Conservation (phyloP, 1,140 invertebrate species). For the Globodera rostochiensis region DNA sequence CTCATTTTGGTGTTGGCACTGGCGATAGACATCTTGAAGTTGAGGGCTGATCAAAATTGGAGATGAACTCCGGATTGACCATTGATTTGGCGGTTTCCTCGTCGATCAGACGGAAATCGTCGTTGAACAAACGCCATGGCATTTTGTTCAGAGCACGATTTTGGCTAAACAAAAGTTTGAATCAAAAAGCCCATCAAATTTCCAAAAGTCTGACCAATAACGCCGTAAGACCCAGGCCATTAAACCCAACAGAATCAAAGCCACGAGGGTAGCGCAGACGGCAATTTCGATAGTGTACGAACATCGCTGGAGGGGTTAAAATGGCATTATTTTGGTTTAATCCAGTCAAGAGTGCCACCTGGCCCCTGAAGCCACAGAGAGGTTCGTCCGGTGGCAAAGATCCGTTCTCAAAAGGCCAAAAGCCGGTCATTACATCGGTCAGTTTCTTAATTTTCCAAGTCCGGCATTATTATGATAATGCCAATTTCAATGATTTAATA, state of each 20-base stretch:
- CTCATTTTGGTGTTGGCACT: constrained; percentile 61
- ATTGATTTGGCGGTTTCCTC: constrained; percentile 61
- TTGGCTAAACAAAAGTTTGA: constrained; percentile 48
- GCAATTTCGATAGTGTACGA: constrained; percentile 59
- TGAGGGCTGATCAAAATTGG: not conserved
- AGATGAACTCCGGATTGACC: constrained; percentile 33
- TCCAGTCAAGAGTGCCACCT: not conserved
- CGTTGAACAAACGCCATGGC: constrained; percentile 62
- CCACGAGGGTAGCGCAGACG: constrained; percentile 45
- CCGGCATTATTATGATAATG: no score
- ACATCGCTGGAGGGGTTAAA: constrained; percentile 43
- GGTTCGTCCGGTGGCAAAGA: constrained; percentile 60
- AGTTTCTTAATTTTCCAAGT: constrained; percentile 47
- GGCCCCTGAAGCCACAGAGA: constrained; percentile 53
- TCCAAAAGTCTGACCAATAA: constrained; percentile 48
- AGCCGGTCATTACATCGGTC: constrained; percentile 61
- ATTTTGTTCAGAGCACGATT: constrained; percentile 58
- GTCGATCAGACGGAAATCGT: constrained; percentile 62
- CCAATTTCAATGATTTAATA: no score
- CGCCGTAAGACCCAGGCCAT: constrained; percentile 46
- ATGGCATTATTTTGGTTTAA: no score
- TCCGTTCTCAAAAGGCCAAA: constrained; percentile 62
- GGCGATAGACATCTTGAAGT: constrained; percentile 58
- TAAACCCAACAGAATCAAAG: constrained; percentile 48
- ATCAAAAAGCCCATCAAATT: constrained; percentile 5